Base-by-base conservation (phyloP, 1,140 invertebrate species). In the Agrilus planipennis region DNA sequence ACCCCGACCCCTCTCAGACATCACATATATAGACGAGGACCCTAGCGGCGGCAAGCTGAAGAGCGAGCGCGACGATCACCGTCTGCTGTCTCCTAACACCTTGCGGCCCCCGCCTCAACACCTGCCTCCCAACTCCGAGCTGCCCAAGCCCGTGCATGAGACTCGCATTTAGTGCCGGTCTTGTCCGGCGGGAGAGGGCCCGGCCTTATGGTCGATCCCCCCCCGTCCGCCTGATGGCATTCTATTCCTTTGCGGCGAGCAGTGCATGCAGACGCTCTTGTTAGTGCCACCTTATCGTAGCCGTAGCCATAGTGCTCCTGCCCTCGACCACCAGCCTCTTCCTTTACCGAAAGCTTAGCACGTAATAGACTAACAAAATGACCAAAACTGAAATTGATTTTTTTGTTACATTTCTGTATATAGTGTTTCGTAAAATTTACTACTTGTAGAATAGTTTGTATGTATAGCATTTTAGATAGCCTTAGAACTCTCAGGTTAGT, bases 21-120 rank as follows among this genome's bases (percentile, higher is more conserved):
- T 90, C 75, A 84, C 81, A 62, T 90, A 83, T 75, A 89, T 89
- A 67, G 87, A 89, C 72, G 86, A 85, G 68, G 86, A 89, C 65
- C 72, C 81, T 63, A 70, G 67, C 67, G 75, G 74, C 57, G 53
- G 49, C 52, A 66, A 64, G 44, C 67, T 60, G 66, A 68, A 58
- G 68, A 70, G 61, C 64, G 61, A 63, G 47, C 56, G 52, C 58
- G 55, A 60, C 55, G 64, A 61, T 51, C 58, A 52, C 57, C 49
- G 50, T 50, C 54, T 54, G 62, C 60, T 57, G 52, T 62, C 52
- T 57, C 61, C 62, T 47, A 53, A 56, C 48, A 54, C 50, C 54
- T 52, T 57, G 49, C 58, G 49, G 51, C 51, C 52, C 49, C 57
- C 54, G 41, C 45, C 61, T 55, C 59, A 57, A 44, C 51, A 55